Percentiles rank a stretch among this genome's conserved stretches.
phyloP scores from a whole-genome alignment of 2,113 vertebrate species.

The Cisticola juncidis region DNA sequence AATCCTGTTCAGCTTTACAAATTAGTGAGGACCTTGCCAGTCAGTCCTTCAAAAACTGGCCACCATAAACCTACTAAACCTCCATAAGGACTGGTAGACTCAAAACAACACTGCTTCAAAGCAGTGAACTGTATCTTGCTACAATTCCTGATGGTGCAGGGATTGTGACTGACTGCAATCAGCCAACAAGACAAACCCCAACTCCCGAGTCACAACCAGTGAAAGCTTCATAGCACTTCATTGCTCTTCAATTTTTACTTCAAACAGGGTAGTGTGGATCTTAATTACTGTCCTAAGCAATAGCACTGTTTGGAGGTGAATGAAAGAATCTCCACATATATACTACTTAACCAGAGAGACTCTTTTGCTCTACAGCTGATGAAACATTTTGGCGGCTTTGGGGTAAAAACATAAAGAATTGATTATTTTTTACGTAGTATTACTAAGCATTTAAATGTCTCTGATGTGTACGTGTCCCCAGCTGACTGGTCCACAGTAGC shows the following conservation, averaged over 20 bases:
- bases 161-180: background rate
- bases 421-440: background rate
- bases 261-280: background rate
- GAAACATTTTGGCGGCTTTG: background rate
- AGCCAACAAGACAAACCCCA: background rate
- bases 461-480: background rate
- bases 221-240: background rate
- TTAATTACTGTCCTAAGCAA: background rate
- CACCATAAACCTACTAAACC: background rate
- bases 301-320: background rate
- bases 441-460: background rate
- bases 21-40: background rate
- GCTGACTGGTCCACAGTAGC: background rate
- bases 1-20: background rate
- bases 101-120: background rate
- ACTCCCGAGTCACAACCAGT: accelerated
- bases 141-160: background rate
- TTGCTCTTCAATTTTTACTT: background rate
- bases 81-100: background rate
- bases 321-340: background rate
- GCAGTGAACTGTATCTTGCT: background rate
- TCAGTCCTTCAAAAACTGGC: background rate
- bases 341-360: background rate
- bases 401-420: background rate
- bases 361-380: background rate